phyloP scores from a whole-genome alignment of 2,797 vertebrate genomes.

The Calcarius lapponicus region DNA sequence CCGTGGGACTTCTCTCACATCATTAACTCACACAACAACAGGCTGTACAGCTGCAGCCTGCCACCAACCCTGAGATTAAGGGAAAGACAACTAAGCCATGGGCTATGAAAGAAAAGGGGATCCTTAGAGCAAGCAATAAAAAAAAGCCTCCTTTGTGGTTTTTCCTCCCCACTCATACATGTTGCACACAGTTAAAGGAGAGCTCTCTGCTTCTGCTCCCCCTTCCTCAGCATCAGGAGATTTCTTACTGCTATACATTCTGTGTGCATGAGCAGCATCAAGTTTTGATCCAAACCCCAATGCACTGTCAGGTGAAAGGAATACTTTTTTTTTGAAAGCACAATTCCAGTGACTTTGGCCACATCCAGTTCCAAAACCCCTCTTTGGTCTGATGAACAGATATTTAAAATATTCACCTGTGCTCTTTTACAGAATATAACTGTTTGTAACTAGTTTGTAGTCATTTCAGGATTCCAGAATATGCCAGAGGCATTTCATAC shows the following conservation, averaged over 20 bases:
- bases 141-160: not conserved
- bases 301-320: not conserved
- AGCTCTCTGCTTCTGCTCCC: not conserved
- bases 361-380: not conserved
- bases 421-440: not conserved
- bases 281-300: not conserved
- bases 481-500: not conserved
- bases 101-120: not conserved
- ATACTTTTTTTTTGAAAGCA: not conserved
- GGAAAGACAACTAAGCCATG: not conserved
- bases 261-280: not conserved
- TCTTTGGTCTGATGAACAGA: not conserved
- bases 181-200: not conserved
- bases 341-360: not conserved
- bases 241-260: not conserved
- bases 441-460: not conserved
- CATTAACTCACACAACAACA: not conserved
- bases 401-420: not conserved
- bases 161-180: accelerated
- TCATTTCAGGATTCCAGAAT: not conserved
- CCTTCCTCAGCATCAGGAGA: not conserved
- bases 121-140: not conserved
- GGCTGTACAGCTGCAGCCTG: not conserved
- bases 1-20: not conserved
- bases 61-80: not conserved